phyloP scores from a whole-genome alignment of 1,140 invertebrate species.

The Chironomus striatipennis region DNA sequence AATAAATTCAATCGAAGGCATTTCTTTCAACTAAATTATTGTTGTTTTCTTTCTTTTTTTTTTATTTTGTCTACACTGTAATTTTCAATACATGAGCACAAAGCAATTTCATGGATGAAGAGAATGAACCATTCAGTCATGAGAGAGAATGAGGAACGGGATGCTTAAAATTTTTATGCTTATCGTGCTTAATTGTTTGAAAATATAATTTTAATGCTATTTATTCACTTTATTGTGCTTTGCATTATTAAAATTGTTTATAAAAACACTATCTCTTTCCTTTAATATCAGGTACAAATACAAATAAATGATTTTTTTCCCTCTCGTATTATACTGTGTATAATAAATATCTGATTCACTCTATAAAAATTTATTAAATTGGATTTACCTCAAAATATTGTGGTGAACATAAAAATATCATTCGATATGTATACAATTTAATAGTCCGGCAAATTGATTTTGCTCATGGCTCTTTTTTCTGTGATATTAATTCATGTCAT shows the following conservation, averaged over 20 bases:
- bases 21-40: neutral
- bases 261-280: too few species aligned
- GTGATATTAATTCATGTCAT: neutral
- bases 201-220: neutral
- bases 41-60: too few species aligned
- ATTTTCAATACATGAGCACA: neutral
- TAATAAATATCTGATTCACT: neutral
- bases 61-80: too few species aligned
- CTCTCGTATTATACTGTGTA: too few species aligned
- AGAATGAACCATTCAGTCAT: neutral
- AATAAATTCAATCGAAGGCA: slow-evolving; percentile 14
- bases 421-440: slow-evolving; percentile 9
- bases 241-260: too few species aligned
- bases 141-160: neutral
- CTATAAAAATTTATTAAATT: slow-evolving; percentile 10
- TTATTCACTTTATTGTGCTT: neutral
- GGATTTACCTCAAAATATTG: neutral
- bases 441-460: slow-evolving; percentile 12
- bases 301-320: neutral
- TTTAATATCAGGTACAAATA: neutral
- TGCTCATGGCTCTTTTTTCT: neutral
- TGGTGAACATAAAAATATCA: slow-evolving; percentile 9
- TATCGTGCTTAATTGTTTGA: slow-evolving; percentile 8
- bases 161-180: slow-evolving; percentile 9
- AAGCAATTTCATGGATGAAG: slow-evolving; percentile 8